These are phyloP conservation scores for Ypsolopha sequella DNA, from an alignment of 2,888 invertebrate genomes.

Conservation along the genomic window DNA sequence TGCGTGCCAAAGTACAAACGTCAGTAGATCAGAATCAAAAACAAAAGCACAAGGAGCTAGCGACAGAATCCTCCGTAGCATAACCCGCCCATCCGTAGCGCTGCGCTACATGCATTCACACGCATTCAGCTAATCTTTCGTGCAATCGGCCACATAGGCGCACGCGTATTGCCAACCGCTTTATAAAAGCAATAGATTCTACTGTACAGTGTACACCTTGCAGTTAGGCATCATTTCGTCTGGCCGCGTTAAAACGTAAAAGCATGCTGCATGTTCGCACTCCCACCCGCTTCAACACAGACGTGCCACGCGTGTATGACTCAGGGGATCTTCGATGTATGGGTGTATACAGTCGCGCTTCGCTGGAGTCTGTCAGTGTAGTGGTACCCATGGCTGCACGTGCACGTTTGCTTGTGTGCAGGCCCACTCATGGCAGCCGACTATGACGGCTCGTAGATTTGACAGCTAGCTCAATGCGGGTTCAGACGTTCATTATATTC, in stretches of 20 bases:
- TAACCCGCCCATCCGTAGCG: conserved; percentile 58
- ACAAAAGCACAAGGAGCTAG: conserved; percentile 5
- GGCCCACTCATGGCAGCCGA: conserved; percentile 67
- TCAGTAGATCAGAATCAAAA: conserved; percentile 1
- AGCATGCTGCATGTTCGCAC: conserved; percentile 69
- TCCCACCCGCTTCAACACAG: conserved; percentile 63
- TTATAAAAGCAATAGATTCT: conserved; percentile 56
- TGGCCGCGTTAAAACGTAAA: conserved; percentile 51
- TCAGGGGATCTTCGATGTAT: conserved; percentile 43
- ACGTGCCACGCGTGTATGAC: conserved; percentile 49
- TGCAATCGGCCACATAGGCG: conserved; percentile 60
- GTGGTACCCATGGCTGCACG: conserved; percentile 53
- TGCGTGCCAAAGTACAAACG: neutral
- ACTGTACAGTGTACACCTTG: conserved; percentile 48
- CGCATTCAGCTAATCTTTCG: conserved; percentile 65
- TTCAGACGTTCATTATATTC: conserved; percentile 68
- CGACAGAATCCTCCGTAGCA: conserved; percentile 27
- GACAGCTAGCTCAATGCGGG: conserved; percentile 73
- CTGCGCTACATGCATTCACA: conserved; percentile 59
- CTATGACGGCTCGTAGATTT: conserved; percentile 73
- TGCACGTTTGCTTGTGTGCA: conserved; percentile 53
- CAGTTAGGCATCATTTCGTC: conserved; percentile 64
- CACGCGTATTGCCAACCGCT: conserved; percentile 51
- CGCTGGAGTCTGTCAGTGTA: conserved; percentile 63
- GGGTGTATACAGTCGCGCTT: conserved; percentile 51